Conservation (phyloP, 2,888 invertebrate species). For the Hydriomena furcata region DNA sequence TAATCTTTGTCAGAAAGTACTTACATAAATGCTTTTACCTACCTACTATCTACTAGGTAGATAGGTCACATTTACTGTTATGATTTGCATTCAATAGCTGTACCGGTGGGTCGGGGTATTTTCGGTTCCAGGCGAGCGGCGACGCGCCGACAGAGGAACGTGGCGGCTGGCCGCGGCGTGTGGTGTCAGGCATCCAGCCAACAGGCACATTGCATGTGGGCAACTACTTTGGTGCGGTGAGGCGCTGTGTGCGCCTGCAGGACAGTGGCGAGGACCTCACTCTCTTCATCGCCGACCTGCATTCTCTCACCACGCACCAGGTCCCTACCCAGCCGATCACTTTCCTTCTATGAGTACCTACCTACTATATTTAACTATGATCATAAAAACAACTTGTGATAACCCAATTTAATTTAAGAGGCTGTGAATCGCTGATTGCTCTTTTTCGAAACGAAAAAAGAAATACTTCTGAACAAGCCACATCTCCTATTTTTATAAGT, state of each 20-base stretch:
- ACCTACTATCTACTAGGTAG: too few relatives aligned
- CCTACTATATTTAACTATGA: too few relatives aligned
- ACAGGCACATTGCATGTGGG: constrained; percentile 97
- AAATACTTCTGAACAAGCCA: too few relatives aligned
- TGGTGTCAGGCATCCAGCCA: constrained; percentile 98
- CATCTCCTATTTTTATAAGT: too few relatives aligned
- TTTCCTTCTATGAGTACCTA: too few relatives aligned
- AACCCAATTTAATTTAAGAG: too few relatives aligned
- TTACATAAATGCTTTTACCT: not conserved
- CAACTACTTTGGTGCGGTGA: constrained; percentile 97
- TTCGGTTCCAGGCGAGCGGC: constrained; percentile 2
- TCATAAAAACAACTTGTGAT: too few relatives aligned
- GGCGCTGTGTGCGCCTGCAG: constrained; percentile 93
- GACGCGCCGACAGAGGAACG: not conserved
- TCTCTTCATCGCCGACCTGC: constrained; percentile 95
- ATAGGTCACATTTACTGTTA: too few relatives aligned
- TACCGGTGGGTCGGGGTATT: too few relatives aligned
- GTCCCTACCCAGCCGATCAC: not conserved
- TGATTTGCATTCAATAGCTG: too few relatives aligned
- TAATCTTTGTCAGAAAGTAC: not conserved
- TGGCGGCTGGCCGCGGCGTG: constrained; percentile 79
- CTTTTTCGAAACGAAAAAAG: too few relatives aligned
- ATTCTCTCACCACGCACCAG: constrained; percentile 92
- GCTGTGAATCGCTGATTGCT: too few relatives aligned
- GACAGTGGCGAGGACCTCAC: constrained; percentile 87